Percentiles rank a stretch among this genome's conserved stretches.
Evolutionary conservation across 2,113 vertebrate genomes (phyloP).

Genomic region (Rhegmatorhina hoffmannsi): DNA sequence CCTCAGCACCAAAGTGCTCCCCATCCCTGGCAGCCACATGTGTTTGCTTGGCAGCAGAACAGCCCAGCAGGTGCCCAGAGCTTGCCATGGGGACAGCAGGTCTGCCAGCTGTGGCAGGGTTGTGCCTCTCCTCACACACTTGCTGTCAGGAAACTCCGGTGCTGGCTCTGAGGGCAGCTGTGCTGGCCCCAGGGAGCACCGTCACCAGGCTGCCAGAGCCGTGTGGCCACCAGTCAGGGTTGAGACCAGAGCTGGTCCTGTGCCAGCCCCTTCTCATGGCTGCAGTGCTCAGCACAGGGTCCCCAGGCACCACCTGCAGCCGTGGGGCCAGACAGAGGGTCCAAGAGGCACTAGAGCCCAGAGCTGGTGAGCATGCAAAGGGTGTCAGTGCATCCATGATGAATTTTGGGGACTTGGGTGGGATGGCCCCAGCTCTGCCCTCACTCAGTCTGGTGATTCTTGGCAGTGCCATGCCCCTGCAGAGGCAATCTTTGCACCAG

Average conservation of each 20-base stretch:
- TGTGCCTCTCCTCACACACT: neutral
- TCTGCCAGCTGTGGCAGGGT: neutral
- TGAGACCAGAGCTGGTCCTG: neutral
- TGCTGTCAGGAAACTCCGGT: neutral
- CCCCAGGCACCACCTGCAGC: neutral
- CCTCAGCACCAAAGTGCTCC: accelerated
- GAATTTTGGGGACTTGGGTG: neutral
- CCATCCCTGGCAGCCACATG: neutral
- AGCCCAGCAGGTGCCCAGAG: neutral
- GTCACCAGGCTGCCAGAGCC: neutral
- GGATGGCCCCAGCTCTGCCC: neutral
- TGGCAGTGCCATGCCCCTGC: neutral
- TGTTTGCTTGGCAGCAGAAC: neutral
- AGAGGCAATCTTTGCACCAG: neutral
- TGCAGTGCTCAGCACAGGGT: neutral
- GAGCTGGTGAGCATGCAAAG: neutral
- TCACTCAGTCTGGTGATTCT: neutral
- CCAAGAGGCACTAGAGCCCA: accelerated
- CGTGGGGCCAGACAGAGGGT: accelerated
- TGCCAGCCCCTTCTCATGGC: accelerated
- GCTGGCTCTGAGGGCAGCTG: neutral
- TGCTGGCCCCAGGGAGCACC: neutral
- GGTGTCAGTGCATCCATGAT: neutral
- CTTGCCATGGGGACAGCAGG: neutral
- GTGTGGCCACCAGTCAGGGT: neutral